phyloP scores from a whole-genome alignment of 2,888 invertebrate genomes.

The Lobophora halterata region DNA sequence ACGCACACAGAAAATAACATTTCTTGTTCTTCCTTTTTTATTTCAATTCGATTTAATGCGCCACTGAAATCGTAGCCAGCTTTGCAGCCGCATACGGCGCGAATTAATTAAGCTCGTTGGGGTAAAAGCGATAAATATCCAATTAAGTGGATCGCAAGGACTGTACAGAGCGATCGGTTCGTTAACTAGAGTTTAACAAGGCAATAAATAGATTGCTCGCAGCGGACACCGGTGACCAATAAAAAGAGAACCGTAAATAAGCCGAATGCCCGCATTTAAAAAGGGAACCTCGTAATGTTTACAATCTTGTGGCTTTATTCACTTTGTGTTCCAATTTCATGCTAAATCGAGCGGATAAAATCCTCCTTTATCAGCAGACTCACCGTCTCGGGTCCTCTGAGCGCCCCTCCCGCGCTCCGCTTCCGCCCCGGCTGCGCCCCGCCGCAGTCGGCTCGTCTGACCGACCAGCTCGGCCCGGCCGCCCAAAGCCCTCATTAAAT shows the following conservation, averaged over 20 bases:
- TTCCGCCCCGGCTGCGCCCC: conserved; percentile 22
- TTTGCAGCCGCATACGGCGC: conserved; percentile 54
- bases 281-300: conserved; percentile 79
- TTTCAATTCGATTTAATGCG: conserved; percentile 46
- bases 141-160: conserved; percentile 65
- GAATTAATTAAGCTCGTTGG: conserved; percentile 68
- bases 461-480: conserved; percentile 32
- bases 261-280: conserved; percentile 72
- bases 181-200: conserved; percentile 79
- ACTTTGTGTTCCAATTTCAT: conserved; percentile 81
- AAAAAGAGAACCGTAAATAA: conserved; percentile 78
- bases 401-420: conserved; percentile 22
- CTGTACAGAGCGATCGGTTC: conserved; percentile 64
- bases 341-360: conserved; percentile 80
- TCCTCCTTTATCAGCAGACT: conserved; percentile 78
- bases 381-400: conserved; percentile 60
- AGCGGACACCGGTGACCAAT: conserved; percentile 65
- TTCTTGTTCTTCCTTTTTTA: conserved; percentile 38
- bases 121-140: conserved; percentile 68
- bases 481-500: conserved; percentile 59
- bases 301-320: conserved; percentile 81
- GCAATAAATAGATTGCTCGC: conserved; percentile 71
- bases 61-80: conserved; percentile 39
- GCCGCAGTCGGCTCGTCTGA: conserved; percentile 35
- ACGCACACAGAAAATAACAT: conserved; percentile 40